Conservation (phyloP, 1,140 invertebrate species). For the Steinernema khuongi region DNA sequence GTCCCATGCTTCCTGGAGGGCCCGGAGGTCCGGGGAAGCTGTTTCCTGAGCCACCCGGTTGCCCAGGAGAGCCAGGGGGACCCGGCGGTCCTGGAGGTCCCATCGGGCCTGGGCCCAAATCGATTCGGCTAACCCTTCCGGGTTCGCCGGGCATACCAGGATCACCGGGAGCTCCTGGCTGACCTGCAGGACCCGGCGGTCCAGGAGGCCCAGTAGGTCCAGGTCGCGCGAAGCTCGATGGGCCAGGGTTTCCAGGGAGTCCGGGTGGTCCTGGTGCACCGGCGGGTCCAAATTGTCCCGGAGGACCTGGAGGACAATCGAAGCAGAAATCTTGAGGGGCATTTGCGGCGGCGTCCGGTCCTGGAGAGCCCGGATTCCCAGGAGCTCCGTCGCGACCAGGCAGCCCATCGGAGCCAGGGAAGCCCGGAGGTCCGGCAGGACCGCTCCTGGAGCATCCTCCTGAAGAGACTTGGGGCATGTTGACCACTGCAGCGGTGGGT, state of each 20-base stretch:
- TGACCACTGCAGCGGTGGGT: background rate
- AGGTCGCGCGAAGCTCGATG: no score
- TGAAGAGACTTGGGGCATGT: background rate
- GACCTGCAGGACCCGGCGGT: background rate
- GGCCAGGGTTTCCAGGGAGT: no score
- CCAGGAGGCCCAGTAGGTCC: background rate
- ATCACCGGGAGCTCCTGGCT: background rate
- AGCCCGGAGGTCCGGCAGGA: background rate
- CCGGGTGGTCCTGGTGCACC: no score
- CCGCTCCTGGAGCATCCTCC: no score
- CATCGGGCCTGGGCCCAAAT: no score
- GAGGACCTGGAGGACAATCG: no score
- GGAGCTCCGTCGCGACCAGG: background rate
- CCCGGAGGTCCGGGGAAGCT: no score
- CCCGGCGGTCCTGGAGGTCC: background rate
- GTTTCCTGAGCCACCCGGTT: no score
- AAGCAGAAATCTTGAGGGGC: no score
- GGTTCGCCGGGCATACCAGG: background rate
- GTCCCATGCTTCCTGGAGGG: background rate
- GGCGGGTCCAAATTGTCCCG: no score
- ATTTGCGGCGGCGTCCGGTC: no score
- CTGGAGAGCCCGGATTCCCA: background rate
- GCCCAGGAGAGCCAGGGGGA: no score
- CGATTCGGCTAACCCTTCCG: conserved; percentile 4
- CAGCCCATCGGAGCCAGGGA: background rate